Percentiles rank a stretch among this genome's conserved stretches.
Conservation (phyloP, 2,113 vertebrate genomes). For the Origma solitaria region DNA sequence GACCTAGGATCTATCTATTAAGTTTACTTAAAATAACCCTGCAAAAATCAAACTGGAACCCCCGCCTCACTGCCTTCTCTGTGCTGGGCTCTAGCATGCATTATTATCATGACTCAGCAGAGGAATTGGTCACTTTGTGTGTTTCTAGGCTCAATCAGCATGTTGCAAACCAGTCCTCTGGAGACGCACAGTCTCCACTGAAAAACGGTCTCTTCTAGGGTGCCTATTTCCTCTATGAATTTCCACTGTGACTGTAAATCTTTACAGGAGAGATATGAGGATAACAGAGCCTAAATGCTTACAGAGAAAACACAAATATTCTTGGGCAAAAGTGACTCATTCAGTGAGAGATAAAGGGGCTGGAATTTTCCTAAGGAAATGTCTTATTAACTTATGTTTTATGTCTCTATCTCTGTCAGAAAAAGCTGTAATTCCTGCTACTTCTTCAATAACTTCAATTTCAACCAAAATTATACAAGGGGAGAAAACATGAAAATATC, state of each 20-base stretch:
- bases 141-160: not conserved
- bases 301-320: slow-evolving; percentile 34
- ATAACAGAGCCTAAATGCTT: slow-evolving; percentile 1
- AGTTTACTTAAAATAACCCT: not conserved
- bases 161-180: not conserved
- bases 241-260: slow-evolving; percentile 16
- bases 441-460: not conserved
- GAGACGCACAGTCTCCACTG: not conserved
- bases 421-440: not conserved
- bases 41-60: not conserved
- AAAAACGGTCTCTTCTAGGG: not conserved
- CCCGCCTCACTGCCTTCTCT: not conserved
- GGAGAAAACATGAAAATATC: not conserved
- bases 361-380: slow-evolving; percentile 57
- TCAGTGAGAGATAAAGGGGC: slow-evolving; percentile 20
- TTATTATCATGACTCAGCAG: not conserved
- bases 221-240: not conserved
- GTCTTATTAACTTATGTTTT: not conserved
- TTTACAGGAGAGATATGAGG: slow-evolving; percentile 4
- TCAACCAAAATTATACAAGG: not conserved
- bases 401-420: not conserved
- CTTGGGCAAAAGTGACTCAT: slow-evolving; percentile 33
- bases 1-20: not conserved
- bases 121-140: not conserved
- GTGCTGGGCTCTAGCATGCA: not conserved